phyloP scores from a whole-genome alignment of 2,797 vertebrate species.

The Cygnus olor region DNA sequence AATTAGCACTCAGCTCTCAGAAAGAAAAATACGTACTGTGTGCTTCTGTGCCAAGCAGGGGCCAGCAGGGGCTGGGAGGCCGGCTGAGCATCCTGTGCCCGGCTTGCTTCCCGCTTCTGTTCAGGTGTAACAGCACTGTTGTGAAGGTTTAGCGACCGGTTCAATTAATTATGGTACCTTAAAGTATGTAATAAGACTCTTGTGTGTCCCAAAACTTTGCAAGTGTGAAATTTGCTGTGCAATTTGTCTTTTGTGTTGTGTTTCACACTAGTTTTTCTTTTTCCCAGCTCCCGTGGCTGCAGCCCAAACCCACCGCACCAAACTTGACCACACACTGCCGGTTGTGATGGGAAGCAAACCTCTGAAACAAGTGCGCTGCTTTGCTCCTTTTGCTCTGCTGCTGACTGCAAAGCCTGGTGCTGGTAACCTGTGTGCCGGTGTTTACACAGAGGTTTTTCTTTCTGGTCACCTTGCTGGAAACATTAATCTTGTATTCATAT shows the following conservation, averaged over 20 bases:
- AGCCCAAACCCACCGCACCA: neutral
- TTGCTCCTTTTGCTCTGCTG: fast-evolving
- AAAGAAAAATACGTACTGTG: fast-evolving
- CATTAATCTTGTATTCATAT: fast-evolving
- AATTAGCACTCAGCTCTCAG: fast-evolving
- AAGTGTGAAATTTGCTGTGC: neutral
- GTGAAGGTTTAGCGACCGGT: neutral
- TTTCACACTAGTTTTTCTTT: neutral
- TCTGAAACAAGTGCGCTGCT: neutral
- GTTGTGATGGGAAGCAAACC: neutral
- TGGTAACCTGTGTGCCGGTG: fast-evolving
- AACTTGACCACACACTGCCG: fast-evolving
- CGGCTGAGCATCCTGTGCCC: neutral
- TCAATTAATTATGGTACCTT: neutral
- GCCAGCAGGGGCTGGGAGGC: neutral
- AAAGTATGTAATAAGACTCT: fast-evolving
- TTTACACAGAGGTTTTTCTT: neutral
- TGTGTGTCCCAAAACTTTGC: fast-evolving
- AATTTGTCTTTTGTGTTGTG: fast-evolving
- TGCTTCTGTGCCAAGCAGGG: too few relatives aligned
- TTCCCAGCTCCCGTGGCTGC: neutral
- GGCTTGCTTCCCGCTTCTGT: fast-evolving
- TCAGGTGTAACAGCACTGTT: fast-evolving
- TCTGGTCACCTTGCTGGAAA: neutral
- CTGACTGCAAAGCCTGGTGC: neutral